Evolutionary conservation across 2,888 invertebrate species (phyloP).

Genomic region (Calephelis perditalis): DNA sequence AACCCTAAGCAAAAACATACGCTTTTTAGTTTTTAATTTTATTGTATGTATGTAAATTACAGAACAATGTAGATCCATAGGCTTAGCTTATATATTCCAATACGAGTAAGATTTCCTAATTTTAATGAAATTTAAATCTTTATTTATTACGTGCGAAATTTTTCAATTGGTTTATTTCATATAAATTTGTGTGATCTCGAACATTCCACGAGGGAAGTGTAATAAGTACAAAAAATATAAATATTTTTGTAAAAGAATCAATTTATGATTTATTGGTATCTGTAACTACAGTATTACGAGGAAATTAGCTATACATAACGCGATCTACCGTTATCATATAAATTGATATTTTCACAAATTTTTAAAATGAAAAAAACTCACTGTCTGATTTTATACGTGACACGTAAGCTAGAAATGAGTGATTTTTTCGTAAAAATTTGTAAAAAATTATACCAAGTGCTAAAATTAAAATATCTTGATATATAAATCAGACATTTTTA

Average conservation of each 20-base stretch:
- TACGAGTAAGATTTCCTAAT: conserved; percentile 25
- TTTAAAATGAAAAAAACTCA: conserved; percentile 30
- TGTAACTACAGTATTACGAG: conserved; percentile 66
- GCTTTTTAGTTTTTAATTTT: conserved; percentile 14
- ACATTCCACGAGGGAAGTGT: conserved; percentile 73
- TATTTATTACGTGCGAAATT: conserved; percentile 59
- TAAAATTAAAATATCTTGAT: no score
- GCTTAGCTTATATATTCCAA: conserved; percentile 22
- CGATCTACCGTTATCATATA: conserved; percentile 42
- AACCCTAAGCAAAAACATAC: conserved; percentile 12
- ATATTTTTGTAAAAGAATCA: conserved; percentile 68
- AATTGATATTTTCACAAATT: conserved; percentile 39
- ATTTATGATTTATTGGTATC: conserved; percentile 54
- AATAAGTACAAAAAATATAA: conserved; percentile 71
- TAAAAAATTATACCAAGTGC: no score
- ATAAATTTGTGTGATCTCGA: conserved; percentile 65
- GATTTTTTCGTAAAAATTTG: no score
- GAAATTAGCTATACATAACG: conserved; percentile 43
- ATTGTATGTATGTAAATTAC: conserved; percentile 43
- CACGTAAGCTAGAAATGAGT: no score
- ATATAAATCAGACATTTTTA: conserved; percentile 50
- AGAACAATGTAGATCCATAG: conserved; percentile 57
- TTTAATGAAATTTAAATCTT: conserved; percentile 40
- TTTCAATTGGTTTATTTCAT: conserved; percentile 38
- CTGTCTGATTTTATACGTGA: no score